phyloP scores from a whole-genome alignment of 2,797 vertebrate genomes.

The Sebastes cheni region DNA sequence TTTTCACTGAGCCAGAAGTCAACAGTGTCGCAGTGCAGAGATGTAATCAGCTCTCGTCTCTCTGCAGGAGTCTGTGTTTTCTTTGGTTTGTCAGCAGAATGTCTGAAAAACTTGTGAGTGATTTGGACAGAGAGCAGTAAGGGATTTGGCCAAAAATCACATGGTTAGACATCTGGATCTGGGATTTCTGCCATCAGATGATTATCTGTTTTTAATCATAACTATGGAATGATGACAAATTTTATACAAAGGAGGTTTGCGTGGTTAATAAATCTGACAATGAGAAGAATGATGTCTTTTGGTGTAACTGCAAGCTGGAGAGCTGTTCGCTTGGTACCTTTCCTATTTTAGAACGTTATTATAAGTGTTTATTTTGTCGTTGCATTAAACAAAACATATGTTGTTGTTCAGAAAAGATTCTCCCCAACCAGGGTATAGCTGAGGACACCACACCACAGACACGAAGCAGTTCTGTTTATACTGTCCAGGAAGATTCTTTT shows the following conservation, averaged over 20 bases:
- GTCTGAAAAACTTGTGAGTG: background rate
- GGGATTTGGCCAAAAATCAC: background rate
- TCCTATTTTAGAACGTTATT: background rate
- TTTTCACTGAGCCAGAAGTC: conserved; percentile 18
- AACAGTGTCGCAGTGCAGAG: conserved; percentile 6
- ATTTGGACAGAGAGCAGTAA: background rate
- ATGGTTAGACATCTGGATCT: conserved; percentile 24
- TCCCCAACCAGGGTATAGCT: background rate
- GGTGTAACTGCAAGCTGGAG: background rate
- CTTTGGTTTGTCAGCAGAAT: conserved; percentile 35
- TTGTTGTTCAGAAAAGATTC: background rate
- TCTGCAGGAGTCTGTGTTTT: conserved; percentile 21
- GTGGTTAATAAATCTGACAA: background rate
- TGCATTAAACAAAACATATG: background rate
- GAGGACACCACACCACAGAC: background rate
- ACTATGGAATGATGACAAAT: background rate
- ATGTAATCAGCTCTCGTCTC: conserved; percentile 31
- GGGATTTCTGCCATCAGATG: background rate
- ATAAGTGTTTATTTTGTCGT: background rate
- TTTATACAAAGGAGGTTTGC: background rate
- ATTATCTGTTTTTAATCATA: conserved; percentile 36
- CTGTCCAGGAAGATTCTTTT: too few relatives aligned
- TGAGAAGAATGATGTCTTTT: background rate
- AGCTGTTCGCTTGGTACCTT: background rate
- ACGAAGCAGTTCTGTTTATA: background rate